Conservation (phyloP, 35 echinoderm and acorn worm genomes). For the Ophiothrix spiculata region DNA sequence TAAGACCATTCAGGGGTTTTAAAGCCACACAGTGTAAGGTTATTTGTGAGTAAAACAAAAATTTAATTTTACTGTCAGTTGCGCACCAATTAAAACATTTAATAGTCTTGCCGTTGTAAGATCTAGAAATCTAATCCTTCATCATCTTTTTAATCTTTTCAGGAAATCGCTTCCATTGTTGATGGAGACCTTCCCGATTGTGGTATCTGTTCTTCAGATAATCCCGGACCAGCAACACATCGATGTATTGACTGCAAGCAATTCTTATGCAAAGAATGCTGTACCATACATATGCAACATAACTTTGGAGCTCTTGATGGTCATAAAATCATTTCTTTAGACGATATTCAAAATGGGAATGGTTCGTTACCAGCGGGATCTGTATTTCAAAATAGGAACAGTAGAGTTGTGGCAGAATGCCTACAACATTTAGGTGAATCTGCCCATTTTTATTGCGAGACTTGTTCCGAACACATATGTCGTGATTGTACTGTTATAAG, state of each 20-base stretch:
- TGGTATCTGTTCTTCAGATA: not conserved
- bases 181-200: not conserved
- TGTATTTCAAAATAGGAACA: not conserved
- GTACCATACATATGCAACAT: not conserved
- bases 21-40: no score
- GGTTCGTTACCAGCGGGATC: not conserved
- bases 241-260: not conserved
- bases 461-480: not conserved
- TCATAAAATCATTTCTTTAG: not conserved
- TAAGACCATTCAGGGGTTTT: no score
- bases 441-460: not conserved
- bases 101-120: no score
- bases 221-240: not conserved
- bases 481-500: not conserved
- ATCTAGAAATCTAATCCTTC: no score
- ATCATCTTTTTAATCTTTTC: no score
- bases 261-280: not conserved
- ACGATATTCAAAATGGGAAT: not conserved
- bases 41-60: no score
- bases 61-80: no score
- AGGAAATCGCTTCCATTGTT: not conserved
- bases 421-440: not conserved
- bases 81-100: no score
- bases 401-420: not conserved
- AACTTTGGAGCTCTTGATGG: not conserved